Conservation (phyloP, 2,888 invertebrate species). For the Campaea margaritaria region DNA sequence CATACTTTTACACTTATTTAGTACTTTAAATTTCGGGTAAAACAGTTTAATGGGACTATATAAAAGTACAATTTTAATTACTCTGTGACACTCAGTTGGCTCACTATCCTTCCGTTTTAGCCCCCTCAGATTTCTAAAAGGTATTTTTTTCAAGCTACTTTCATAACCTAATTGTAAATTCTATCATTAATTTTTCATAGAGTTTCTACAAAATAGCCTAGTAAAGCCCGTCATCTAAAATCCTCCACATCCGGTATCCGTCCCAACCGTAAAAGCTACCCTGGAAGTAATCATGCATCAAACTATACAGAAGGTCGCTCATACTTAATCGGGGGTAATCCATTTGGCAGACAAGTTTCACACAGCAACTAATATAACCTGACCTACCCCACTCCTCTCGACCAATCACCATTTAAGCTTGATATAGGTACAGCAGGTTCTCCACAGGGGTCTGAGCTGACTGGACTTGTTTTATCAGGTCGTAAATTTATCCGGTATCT, state of each 20-base stretch:
- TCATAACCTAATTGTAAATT: neutral
- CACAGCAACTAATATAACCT: constrained; percentile 56
- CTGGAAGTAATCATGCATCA: constrained; percentile 72
- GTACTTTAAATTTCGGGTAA: too few species aligned
- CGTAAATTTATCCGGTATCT: constrained; percentile 80
- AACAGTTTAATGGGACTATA: too few species aligned
- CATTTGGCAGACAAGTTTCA: constrained; percentile 78
- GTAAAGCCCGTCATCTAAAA: constrained; percentile 6
- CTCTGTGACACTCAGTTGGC: too few species aligned
- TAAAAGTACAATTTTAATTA: too few species aligned
- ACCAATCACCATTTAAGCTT: constrained; percentile 21
- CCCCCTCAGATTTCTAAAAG: too few species aligned
- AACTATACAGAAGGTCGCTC: constrained; percentile 72
- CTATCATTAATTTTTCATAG: neutral
- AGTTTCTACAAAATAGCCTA: neutral
- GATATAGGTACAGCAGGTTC: constrained; percentile 49
- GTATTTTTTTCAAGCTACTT: neutral
- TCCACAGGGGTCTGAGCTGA: constrained; percentile 58
- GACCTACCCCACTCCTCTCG: constrained; percentile 52
- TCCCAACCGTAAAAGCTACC: constrained; percentile 49
- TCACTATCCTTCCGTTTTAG: too few species aligned
- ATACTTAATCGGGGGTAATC: constrained; percentile 79
- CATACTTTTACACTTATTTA: too few species aligned
- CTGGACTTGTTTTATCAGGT: constrained; percentile 77
- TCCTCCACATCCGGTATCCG: constrained; percentile 25